Conservation (phyloP, 2,888 invertebrate species). For the Mythimna ferrago region DNA sequence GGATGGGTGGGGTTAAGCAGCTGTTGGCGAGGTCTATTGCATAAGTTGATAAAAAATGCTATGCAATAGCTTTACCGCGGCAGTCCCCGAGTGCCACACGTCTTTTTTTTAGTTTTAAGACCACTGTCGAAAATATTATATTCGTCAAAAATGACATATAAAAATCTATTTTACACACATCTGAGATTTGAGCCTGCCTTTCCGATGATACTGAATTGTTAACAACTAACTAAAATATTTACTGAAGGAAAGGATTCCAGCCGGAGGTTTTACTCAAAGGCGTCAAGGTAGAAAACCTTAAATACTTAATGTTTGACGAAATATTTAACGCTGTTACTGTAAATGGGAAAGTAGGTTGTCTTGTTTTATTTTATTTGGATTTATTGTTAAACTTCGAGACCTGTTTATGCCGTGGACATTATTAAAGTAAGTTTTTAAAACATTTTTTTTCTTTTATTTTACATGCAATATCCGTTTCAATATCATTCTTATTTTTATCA, state of each 20-base stretch:
- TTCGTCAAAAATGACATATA: neutral
- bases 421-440: neutral
- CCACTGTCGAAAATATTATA: too few species aligned
- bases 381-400: neutral
- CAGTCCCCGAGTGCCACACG: too few species aligned
- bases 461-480: too few species aligned
- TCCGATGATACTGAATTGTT: slow-evolving; percentile 31
- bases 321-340: slow-evolving; percentile 27
- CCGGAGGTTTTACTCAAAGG: neutral
- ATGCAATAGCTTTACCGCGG: too few species aligned
- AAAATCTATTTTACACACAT: neutral
- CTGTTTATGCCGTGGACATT: neutral
- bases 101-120: too few species aligned
- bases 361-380: slow-evolving; percentile 2
- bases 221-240: slow-evolving; percentile 39
- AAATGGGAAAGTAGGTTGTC: slow-evolving; percentile 12
- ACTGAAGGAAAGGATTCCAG: slow-evolving; percentile 18
- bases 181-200: slow-evolving; percentile 18
- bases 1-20: too few species aligned
- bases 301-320: slow-evolving; percentile 38
- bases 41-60: too few species aligned
- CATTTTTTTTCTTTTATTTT: neutral
- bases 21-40: too few species aligned
- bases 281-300: slow-evolving; percentile 16
- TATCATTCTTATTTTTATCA: too few species aligned